phyloP scores from a whole-genome alignment of 2,888 invertebrate species.

The Eupithecia subfuscata region DNA sequence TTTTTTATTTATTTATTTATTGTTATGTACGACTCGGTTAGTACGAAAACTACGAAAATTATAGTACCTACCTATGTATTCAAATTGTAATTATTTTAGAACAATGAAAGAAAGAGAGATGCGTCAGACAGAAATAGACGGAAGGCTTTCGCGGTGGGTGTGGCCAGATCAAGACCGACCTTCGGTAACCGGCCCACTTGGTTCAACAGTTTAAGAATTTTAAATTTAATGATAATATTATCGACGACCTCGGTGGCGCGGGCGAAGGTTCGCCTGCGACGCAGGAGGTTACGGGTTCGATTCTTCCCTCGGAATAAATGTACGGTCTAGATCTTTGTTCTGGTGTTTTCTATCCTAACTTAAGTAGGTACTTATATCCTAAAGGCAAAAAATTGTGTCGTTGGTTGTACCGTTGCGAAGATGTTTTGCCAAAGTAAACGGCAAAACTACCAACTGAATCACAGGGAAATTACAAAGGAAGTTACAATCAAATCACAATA shows the following conservation, averaged over 20 bases:
- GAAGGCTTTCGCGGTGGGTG: constrained; percentile 15
- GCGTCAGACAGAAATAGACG: background rate
- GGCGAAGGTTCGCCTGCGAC: background rate
- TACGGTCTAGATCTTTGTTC: background rate
- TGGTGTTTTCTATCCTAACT: too few relatives aligned
- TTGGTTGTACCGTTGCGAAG: too few relatives aligned
- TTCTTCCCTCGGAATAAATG: background rate
- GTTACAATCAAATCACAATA: too few relatives aligned
- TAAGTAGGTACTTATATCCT: too few relatives aligned
- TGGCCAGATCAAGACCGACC: constrained; percentile 5
- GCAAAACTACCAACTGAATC: too few relatives aligned
- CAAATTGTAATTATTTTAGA: background rate
- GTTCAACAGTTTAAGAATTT: background rate
- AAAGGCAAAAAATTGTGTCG: too few relatives aligned
- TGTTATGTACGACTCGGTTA: too few relatives aligned
- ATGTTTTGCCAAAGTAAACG: too few relatives aligned
- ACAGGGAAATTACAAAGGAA: too few relatives aligned
- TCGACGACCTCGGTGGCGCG: background rate
- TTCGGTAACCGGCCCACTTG: background rate
- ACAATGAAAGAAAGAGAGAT: background rate
- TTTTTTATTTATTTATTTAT: too few relatives aligned
- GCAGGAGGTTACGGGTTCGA: background rate
- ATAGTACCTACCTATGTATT: too few relatives aligned
- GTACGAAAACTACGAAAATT: too few relatives aligned
- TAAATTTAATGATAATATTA: background rate